Evolutionary conservation across 2,888 invertebrate genomes (phyloP), one percentile per base, ranked within the genome.

Genomic region (Tetranychus truncatus): DNA sequence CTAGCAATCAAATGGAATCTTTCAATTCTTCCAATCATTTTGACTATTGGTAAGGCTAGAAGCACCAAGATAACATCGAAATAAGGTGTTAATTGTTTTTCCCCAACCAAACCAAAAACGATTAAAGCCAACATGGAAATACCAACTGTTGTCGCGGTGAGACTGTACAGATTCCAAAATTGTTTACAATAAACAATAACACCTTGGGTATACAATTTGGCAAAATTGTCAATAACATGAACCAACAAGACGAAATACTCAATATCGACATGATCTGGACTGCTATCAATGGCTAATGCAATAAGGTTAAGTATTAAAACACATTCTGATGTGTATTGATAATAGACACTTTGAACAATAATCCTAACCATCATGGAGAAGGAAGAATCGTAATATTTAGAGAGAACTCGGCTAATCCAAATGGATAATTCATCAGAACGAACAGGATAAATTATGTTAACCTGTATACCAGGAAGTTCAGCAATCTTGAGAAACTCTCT

Each of bases 121-220:
- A 76, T 65, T 1, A 76, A 18, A n/a, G 75, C 11, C 18, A 11
- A 74, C 8, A 76, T 79, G 45, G 81, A 74, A 34, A 81, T 77
- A 34, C 84, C 84, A 18, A 82, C 79, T 55, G 81, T 81, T 76
- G 84, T 83, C 1, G 84, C 83, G 15, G 84, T 75, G 76, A 84
- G 82, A 78, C 84, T 84, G 81, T 84, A 84, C 83, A 81, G 77
- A 78, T 85, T 84, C 84, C 84, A 84, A 72, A 82, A 80, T 72
- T 80, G 80, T 24, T 76, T 78, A 76, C 83, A 82, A 79, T 84
- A 84, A 73, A 82, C 80, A 72, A 77, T 76, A 3, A 80, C 79
- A 75, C 84, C 84, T 77, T 81, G 81, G 6, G 82, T 80, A 77
- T 84, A 84, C 20, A 85, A 77, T 79, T 84, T 84, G 5, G 83